Evolutionary conservation across 2,888 invertebrate genomes (phyloP), one percentile per base, ranked within the genome.

Genomic region (Cantharis rufa): DNA sequence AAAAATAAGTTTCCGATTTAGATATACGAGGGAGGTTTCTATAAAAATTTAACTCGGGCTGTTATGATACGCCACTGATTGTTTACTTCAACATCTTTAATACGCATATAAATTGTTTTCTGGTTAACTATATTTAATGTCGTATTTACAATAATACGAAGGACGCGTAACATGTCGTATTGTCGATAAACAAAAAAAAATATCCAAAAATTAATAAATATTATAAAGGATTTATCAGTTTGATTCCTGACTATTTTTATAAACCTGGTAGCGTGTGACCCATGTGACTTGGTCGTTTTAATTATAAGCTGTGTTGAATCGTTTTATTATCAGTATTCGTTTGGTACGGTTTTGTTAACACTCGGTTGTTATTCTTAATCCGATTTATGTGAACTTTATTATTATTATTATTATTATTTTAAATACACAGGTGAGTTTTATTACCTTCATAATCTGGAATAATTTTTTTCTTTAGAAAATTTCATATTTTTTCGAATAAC

Each of bases 211-310:
- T 21, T 66, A 28, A 28, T 18, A 15, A 63, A 18, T 16, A 15
- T 16, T 10, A 2, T 63, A 63, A 18, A 21, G 5, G 21, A 48
- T n/a, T 32, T 48, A 48, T 48, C 48, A n/a, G 48, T 48, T 48
- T 48, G 48, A 48, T 48, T 48, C 48, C 48, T 48, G n/a, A n/a
- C 48, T 48, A 66, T 66, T 66, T 66, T 66, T 66, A 66, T 66
- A 66, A 16, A 66, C 18, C 64, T 18, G 64, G 64, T 66, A 66
- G 64, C 64, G 64, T n/a, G 18, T 66, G 64, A 63, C 64, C 64
- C 64, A 66, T 66, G 64, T 66, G 64, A 66, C 64, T 66, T 21
- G 13, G 64, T 21, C 64, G 64, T 66, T 66, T 66, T 66, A 66
- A 66, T 66, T 66, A 66, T 66, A 66, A 66, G 64, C 64, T 66